Percentiles rank a stretch among this genome's conserved stretches.
Evolutionary conservation across 1,140 invertebrate genomes (phyloP).

Genomic region (Chlorops oryzae): DNA sequence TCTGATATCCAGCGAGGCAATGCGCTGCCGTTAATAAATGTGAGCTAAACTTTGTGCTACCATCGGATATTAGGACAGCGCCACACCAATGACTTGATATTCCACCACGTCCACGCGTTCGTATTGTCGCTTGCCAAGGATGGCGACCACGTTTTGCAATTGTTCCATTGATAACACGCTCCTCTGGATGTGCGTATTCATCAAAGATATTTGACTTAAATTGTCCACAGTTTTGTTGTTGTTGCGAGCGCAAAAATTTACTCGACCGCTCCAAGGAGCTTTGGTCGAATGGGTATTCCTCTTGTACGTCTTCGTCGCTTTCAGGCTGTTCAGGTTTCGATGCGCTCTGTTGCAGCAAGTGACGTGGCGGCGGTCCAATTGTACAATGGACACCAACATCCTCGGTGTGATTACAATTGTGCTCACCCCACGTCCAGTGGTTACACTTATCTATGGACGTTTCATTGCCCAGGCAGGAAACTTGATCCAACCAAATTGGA

Average conservation of each 20-base stretch:
- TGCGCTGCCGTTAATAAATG: slow-evolving; percentile 76
- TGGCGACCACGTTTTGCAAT: slow-evolving; percentile 58
- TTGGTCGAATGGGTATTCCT: background rate
- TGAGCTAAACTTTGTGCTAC: no score
- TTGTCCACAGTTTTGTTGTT: slow-evolving; percentile 35
- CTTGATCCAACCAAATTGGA: slow-evolving; percentile 69
- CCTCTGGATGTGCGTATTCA: slow-evolving; percentile 44
- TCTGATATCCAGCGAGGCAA: slow-evolving; percentile 64
- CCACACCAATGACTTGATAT: slow-evolving; percentile 68
- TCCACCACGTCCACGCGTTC: slow-evolving; percentile 54
- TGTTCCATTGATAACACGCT: slow-evolving; percentile 55
- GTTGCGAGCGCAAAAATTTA: slow-evolving; percentile 20
- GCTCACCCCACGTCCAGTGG: slow-evolving; percentile 62
- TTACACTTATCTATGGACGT: slow-evolving; percentile 56
- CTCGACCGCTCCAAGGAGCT: slow-evolving; percentile 21
- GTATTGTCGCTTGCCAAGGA: slow-evolving; percentile 75
- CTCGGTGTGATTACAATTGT: slow-evolving; percentile 70
- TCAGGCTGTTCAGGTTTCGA: slow-evolving; percentile 17
- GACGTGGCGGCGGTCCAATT: slow-evolving; percentile 23
- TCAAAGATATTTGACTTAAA: slow-evolving; percentile 31
- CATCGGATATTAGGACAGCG: slow-evolving; percentile 62
- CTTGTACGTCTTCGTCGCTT: slow-evolving; percentile 10
- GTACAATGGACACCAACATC: slow-evolving; percentile 60
- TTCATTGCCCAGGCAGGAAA: slow-evolving; percentile 66
- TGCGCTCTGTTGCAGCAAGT: slow-evolving; percentile 15